These are phyloP conservation scores for Cyrtorhinus lividipennis DNA, from an alignment of 1,140 invertebrate species.

Conservation along the genomic window DNA sequence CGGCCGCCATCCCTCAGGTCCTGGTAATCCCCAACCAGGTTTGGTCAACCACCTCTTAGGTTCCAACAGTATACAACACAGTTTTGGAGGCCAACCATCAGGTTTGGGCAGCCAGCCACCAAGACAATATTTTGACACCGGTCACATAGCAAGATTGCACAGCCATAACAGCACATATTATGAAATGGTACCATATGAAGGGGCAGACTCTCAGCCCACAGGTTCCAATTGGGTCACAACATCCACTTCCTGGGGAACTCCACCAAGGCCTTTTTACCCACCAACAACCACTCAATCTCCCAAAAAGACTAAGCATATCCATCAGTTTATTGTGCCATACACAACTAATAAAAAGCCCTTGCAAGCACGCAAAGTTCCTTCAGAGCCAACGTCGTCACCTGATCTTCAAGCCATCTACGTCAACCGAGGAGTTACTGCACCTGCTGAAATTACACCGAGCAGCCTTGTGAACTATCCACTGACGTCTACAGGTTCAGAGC, in stretches of 20 bases:
- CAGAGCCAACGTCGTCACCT: conserved; percentile 24
- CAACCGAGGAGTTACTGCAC: conserved; percentile 24
- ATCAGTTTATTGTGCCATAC: conserved; percentile 62
- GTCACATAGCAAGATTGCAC: not conserved
- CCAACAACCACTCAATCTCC: conserved; percentile 10
- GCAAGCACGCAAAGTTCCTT: conserved; percentile 36
- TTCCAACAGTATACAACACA: too few species aligned
- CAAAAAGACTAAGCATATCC: conserved; percentile 19
- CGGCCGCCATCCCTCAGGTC: too few species aligned
- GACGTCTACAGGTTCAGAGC: conserved; percentile 26
- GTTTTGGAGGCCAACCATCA: too few species aligned
- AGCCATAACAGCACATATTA: not conserved
- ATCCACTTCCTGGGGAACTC: not conserved
- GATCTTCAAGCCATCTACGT: conserved; percentile 28
- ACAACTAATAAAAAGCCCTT: conserved; percentile 45
- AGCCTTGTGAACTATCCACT: conserved; percentile 16
- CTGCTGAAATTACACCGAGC: not conserved
- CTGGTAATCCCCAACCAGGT: conserved; percentile 1
- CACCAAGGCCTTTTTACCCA: not conserved
- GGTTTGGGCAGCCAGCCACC: not conserved
- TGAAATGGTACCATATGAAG: not conserved
- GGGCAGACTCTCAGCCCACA: not conserved
- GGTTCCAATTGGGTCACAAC: not conserved
- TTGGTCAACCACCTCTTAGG: too few species aligned
- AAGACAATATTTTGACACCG: not conserved